Base-by-base conservation (phyloP, 2,888 invertebrate genomes). In the Ametastegia equiseti region DNA sequence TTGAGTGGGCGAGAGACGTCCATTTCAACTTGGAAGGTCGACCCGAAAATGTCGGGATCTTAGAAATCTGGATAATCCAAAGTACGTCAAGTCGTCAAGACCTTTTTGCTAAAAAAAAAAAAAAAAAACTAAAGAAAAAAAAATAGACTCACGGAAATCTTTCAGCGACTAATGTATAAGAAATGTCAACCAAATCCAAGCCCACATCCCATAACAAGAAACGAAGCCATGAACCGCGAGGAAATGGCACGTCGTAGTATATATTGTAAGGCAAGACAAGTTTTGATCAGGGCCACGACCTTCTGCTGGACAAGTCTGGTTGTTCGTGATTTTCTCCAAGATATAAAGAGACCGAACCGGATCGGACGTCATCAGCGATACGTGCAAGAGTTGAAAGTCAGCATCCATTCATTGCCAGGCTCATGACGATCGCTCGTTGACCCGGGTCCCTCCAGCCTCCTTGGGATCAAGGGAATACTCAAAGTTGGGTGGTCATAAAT, bases 361-460 rank as follows among this genome's bases (percentile, higher is more conserved):
- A 60, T 15, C 30, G 60, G 60, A 60, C 15, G 13, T 60, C 60
- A 60, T 30, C 30, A 4, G 30, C 30, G 60, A 60, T 30, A 30
- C 30, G 39, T 19, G 27, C 36, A 27, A 67, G 65, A 67, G 36
- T 67, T 27, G 65, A 67, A 67, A 67, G 39, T 67, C 65, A 67
- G 65, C n/a, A 67, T 67, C 65, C 9, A 67, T 67, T 67, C 65
- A 67, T 67, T 39, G 65, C 39, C 65, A 27, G 39, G 65, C n/a
- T 39, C 19, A n/a, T n/a, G n/a, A 67, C 19, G 39, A 67, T 67
- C 19, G 39, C 65, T 67, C 54, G 54, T 54, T 54, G 54, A 54
- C 54, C 54, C 54, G 54, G 11, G 23, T 19, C 9, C 23, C 23
- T 54, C 54, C 19, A 54, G 54, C 3, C 23, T 23, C 15, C 9